Evolutionary conservation across 2,888 invertebrate genomes (phyloP), one percentile per base, ranked within the genome.

Genomic region (Melitaea athalia): DNA sequence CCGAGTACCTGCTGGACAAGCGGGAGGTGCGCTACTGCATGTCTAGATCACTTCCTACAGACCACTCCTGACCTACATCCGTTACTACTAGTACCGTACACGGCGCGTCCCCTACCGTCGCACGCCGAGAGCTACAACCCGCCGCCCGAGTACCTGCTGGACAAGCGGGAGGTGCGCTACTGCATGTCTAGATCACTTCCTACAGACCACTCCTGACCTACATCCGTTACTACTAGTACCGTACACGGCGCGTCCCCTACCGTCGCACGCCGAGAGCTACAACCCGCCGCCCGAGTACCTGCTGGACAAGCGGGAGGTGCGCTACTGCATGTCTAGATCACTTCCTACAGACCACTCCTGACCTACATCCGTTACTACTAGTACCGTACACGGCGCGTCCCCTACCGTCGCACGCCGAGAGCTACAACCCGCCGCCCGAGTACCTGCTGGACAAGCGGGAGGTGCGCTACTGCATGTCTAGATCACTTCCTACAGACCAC

Each of bases 101-200:
- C 98, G 3, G 98, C 99, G 3, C 99, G 98, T 74, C 94, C 95
- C 64, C 93, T 97, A 69, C 99, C 99, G 17, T 95, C 96, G 0
- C 99, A 99, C 91, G 97, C 97, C 0, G 99, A 99, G 92, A 98
- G 98, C 65, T 99, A 99, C 90, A 99, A 99, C 94, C 99, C 99
- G 65, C 99, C 99, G 14, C 95, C 97, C 0, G 99, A 99, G 89
- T 99, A 99, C 91, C 89, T 99, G 70, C 97, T 99, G 77, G 98
- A 98, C 80, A 94, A 95, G 5, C 95, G 95, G 78, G 99, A 99
- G 93, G 75, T 73, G n/a, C 33, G 64, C 24, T n/a, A n/a, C n/a
- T n/a, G 24, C 24, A n/a, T n/a, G n/a, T n/a, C n/a, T n/a, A n/a
- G 24, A 24, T 3, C 24, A 3, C 24, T 24, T 3, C 24, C 24